Evolutionary conservation across 1,140 invertebrate genomes (phyloP).

Genomic region (Calephelis virginiensis): DNA sequence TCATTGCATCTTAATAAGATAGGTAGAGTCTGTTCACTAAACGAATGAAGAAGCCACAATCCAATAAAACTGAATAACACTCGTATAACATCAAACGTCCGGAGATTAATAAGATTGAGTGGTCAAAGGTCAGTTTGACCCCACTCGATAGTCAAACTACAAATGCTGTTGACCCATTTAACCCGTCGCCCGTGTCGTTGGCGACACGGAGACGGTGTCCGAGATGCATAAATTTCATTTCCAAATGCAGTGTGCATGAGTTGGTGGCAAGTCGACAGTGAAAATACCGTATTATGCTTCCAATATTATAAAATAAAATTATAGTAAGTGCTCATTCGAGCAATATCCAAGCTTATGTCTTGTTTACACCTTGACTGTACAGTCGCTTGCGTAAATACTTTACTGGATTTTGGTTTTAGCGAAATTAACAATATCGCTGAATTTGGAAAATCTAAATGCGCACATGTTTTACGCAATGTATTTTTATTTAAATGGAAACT

Average conservation of each 20-base stretch:
- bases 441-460: too few species aligned
- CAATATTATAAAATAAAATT: slow-evolving; percentile 8
- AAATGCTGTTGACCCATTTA: slow-evolving; percentile 36
- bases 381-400: not conserved
- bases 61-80: too few species aligned
- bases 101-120: not conserved
- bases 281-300: slow-evolving; percentile 2
- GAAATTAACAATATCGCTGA: too few species aligned
- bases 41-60: too few species aligned
- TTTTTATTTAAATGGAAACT: too few species aligned
- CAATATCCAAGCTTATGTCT: not conserved
- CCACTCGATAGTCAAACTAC: slow-evolving; percentile 22
- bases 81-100: not conserved
- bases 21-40: too few species aligned
- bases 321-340: not conserved
- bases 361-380: slow-evolving; percentile 16
- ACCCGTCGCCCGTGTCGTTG: slow-evolving; percentile 25
- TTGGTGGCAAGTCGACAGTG: slow-evolving; percentile 12
- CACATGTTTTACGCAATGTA: too few species aligned
- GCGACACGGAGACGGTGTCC: slow-evolving; percentile 24
- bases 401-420: too few species aligned
- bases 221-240: slow-evolving; percentile 31
- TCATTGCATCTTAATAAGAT: too few species aligned
- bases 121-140: not conserved
- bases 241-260: slow-evolving; percentile 23